Conservation (phyloP, 2,113 vertebrate genomes). For the Eublepharis macularius region DNA sequence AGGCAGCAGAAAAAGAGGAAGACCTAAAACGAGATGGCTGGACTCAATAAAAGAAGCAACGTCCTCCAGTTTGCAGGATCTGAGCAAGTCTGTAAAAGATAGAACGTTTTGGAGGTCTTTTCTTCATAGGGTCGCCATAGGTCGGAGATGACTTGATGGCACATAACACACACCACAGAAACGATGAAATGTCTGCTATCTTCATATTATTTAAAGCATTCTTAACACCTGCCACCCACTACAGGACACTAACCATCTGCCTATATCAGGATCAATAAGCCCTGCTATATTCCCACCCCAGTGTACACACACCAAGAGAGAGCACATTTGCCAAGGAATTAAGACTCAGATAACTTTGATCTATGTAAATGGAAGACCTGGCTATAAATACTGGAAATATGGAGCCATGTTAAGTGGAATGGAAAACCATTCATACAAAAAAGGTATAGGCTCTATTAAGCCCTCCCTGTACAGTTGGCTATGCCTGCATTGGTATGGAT, state of each 20-base stretch:
- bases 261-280: neutral
- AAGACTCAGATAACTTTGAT: neutral
- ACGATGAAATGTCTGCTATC: neutral
- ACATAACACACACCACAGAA: too few relatives aligned
- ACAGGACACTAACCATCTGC: too few relatives aligned
- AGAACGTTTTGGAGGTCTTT: too few relatives aligned
- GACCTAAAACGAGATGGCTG: too few relatives aligned
- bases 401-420: neutral
- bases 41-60: too few relatives aligned
- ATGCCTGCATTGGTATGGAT: neutral
- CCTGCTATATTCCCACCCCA: neutral
- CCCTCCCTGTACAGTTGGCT: neutral
- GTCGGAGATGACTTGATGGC: too few relatives aligned
- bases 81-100: too few relatives aligned
- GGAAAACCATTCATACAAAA: neutral
- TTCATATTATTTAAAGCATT: neutral
- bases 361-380: neutral
- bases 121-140: too few relatives aligned
- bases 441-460: neutral
- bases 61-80: too few relatives aligned
- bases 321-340: neutral
- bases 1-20: too few relatives aligned
- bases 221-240: too few relatives aligned
- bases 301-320: too few relatives aligned
- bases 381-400: neutral